phyloP scores from a whole-genome alignment of 2,888 invertebrate genomes.

The Tethea ocularis region DNA sequence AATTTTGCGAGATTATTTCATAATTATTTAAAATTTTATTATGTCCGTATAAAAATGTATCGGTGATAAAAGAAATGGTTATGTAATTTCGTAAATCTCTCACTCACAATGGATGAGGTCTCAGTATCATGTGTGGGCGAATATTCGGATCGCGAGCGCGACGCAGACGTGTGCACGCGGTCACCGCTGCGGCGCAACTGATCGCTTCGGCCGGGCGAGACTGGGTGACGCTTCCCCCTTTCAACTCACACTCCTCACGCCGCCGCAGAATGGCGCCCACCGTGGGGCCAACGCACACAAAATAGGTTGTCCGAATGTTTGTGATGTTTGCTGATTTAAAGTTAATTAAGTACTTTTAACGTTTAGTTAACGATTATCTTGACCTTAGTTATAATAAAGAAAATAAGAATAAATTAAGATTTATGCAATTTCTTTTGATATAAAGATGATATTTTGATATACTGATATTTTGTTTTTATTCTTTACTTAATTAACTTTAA shows the following conservation, averaged over 20 bases:
- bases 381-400: too few relatives aligned
- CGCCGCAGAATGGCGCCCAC: conserved; percentile 68
- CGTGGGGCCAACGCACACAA: conserved; percentile 47
- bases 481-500: background rate
- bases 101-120: conserved; percentile 66
- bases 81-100: conserved; percentile 49
- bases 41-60: background rate
- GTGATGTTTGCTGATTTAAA: conserved; percentile 4
- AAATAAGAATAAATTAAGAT: too few relatives aligned
- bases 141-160: conserved; percentile 40
- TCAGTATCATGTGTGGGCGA: conserved; percentile 59
- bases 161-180: conserved; percentile 56
- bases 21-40: too few relatives aligned
- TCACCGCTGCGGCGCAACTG: conserved; percentile 76
- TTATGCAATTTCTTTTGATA: too few relatives aligned
- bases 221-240: conserved; percentile 39
- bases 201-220: conserved; percentile 40
- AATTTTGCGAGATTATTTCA: background rate
- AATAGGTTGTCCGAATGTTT: conserved; percentile 31
- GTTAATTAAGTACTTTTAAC: background rate
- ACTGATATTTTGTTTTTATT: too few relatives aligned
- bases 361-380: too few relatives aligned
- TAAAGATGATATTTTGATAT: too few relatives aligned
- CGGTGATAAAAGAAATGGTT: conserved; percentile 39
- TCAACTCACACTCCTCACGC: conserved; percentile 33